phyloP scores from a whole-genome alignment of 2,113 vertebrate genomes.

The Rhabdomys dilectus region DNA sequence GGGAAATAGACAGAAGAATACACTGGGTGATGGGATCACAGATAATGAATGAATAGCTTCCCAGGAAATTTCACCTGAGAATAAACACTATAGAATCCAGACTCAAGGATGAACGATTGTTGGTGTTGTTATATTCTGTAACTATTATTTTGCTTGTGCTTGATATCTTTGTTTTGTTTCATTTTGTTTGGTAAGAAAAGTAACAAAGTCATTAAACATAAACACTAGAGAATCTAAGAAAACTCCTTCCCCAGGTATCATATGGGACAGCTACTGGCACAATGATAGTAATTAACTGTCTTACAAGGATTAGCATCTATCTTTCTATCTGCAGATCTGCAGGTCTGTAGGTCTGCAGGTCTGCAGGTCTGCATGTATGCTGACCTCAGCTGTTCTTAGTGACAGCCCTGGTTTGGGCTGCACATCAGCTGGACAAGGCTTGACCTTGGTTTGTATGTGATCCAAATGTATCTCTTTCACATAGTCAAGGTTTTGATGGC shows the following conservation, averaged over 20 bases:
- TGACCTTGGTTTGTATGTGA: background rate
- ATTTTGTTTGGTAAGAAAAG: background rate
- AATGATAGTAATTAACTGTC: background rate
- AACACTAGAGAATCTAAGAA: background rate
- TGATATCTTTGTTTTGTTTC: background rate
- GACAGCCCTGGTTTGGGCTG: background rate
- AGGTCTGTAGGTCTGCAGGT: background rate
- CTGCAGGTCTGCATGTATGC: background rate
- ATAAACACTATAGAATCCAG: background rate
- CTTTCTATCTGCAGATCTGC: background rate
- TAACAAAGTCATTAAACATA: background rate
- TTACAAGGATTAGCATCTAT: background rate
- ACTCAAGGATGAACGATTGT: background rate
- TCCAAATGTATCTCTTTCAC: background rate
- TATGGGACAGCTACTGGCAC: background rate
- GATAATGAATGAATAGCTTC: background rate
- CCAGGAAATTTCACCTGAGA: background rate
- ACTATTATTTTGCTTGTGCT: background rate
- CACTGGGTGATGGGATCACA: conserved; percentile 57
- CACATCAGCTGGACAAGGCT: background rate
- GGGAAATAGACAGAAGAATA: conserved; percentile 39
- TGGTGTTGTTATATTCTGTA: background rate
- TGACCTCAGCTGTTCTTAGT: background rate
- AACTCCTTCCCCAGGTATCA: background rate
- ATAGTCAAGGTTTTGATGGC: background rate